Base-by-base conservation (phyloP, 2,888 invertebrate genomes). In the Biston betularia region DNA sequence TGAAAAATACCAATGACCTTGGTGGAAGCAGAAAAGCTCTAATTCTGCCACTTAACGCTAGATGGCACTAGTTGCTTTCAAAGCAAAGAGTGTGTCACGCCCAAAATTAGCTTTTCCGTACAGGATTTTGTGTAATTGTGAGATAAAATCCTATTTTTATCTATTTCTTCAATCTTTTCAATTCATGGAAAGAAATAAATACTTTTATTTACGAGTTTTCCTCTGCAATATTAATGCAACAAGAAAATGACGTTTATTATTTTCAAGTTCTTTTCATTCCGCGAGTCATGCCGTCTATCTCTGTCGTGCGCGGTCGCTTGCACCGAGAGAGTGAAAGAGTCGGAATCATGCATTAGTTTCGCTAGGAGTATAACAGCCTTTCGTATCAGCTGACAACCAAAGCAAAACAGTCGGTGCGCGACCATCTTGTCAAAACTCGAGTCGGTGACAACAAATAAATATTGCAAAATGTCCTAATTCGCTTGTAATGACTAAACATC, bases 321-420 rank as follows among this genome's bases (percentile, higher is more conserved):
- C 15, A 6, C 0, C 0, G 1, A 54, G 72, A 40, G 80, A 66
- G 68, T 76, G 78, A 90, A 74, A 63, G 88, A 87, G 85, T 84
- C 0, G 73, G 62, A 64, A 45, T 42, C 11, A 74, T 74, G 58
- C 71, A 64, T 72, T 71, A 69, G 70, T 79, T 86, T 75, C 83
- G 84, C 83, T 86, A 84, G 78, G 84, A 89, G 76, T 81, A 82
- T 78, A 89, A 86, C 89, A 86, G 87, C 82, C 76, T 85, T 87
- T 90, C 89, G 90, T 94, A 94, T 94, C 94, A 94, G 94, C 94
- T 94, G 94, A 94, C 94, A 94, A 92, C 88, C 94, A 94, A 94
- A 94, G 94, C 94, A 94, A 94, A 94, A 94, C 94, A 94, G 94
- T 94, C 93, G 93, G 94, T 93, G 90, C 92, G 93, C 94, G 90